Conservation (phyloP, 2,888 invertebrate genomes). For the Galerucella nymphaeae region DNA sequence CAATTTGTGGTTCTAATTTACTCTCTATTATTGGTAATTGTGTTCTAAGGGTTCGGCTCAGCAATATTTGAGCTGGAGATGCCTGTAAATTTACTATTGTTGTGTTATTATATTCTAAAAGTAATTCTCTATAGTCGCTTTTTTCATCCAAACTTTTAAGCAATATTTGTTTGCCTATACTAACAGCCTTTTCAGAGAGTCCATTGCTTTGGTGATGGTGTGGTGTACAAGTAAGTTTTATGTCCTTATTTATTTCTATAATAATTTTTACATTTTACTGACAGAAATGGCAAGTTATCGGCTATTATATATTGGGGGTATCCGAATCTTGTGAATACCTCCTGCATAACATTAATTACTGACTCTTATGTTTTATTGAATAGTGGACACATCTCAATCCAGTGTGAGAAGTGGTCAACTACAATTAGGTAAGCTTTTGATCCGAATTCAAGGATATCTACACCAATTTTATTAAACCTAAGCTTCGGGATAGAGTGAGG, state of each 20-base stretch:
- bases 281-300: constrained; percentile 48
- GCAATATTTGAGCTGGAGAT: constrained; percentile 19
- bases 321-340: constrained; percentile 47
- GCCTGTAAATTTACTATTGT: no score
- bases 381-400: constrained; percentile 42
- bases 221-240: constrained; percentile 38
- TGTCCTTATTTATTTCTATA: constrained; percentile 43
- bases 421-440: constrained; percentile 39
- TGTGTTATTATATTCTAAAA: no score
- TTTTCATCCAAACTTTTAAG: constrained; percentile 42
- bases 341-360: constrained; percentile 44
- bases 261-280: constrained; percentile 41
- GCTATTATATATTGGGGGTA: constrained; percentile 51
- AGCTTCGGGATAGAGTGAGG: constrained; percentile 38
- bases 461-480: constrained; percentile 44
- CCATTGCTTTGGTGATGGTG: no score
- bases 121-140: constrained; percentile 38
- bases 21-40: no score
- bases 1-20: no score
- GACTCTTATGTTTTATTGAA: constrained; percentile 44
- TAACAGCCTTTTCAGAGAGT: no score
- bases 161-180: constrained; percentile 48
- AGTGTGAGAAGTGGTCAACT: constrained; percentile 48
- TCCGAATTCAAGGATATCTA: constrained; percentile 37
- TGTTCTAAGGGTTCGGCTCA: no score